Conservation (phyloP, 2,113 vertebrate genomes). For the Notarius quadriscutis region DNA sequence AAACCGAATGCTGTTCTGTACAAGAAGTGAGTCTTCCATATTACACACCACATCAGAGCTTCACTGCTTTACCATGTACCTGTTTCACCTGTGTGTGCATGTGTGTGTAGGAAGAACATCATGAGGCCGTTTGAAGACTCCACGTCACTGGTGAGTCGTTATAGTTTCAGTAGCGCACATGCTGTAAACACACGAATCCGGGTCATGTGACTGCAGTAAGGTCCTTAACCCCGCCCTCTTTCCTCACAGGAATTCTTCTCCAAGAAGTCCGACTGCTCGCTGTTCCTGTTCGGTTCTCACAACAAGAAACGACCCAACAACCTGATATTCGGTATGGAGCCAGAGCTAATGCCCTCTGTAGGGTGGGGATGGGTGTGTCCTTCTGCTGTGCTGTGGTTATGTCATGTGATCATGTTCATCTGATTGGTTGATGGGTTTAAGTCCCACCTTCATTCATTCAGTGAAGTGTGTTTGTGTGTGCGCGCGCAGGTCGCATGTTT, state of each 20-base stretch:
- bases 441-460: background rate
- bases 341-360: background rate
- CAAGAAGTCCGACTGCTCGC: constrained; percentile 92
- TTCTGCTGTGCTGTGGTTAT: background rate
- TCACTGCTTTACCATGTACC: background rate
- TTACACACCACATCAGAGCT: background rate
- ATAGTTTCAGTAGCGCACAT: background rate
- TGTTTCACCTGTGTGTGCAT: background rate
- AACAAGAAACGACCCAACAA: constrained; percentile 98
- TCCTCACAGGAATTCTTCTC: constrained; percentile 92
- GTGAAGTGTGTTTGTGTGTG: background rate
- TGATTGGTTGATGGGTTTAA: background rate
- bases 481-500: constrained; percentile 87
- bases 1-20: constrained; percentile 90
- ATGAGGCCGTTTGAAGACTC: constrained; percentile 96
- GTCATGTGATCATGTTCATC: background rate
- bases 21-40: constrained; percentile 83
- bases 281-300: constrained; percentile 96
- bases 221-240: background rate
- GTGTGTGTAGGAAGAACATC: constrained; percentile 86
- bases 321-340: constrained; percentile 84
- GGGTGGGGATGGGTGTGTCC: background rate
- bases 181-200: background rate
- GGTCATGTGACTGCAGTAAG: background rate
- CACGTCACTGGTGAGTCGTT: constrained; percentile 83